phyloP scores from a whole-genome alignment of 1,140 invertebrate genomes.

The Sminthurinus signatus region DNA sequence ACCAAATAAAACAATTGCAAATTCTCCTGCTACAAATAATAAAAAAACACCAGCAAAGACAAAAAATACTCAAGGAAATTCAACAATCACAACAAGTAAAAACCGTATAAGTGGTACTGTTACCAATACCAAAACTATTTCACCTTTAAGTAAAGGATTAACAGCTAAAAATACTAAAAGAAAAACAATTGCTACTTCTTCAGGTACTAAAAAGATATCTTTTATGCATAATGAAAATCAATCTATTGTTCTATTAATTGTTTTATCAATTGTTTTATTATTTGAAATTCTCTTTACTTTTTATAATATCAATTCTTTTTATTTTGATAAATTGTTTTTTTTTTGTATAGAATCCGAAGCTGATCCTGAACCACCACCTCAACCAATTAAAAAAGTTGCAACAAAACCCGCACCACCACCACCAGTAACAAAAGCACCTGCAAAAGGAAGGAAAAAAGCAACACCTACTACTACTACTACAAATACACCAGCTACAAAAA shows the following conservation, averaged over 20 bases:
- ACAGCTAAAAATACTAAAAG: constrained; percentile 11
- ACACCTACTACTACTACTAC: neutral
- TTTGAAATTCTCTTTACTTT: too few species aligned
- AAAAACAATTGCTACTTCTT: constrained; percentile 17
- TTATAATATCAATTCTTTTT: too few species aligned
- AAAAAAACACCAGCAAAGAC: too few species aligned
- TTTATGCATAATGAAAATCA: too few species aligned
- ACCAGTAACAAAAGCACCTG: neutral
- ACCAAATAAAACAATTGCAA: too few species aligned
- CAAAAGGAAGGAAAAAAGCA: constrained; percentile 6
- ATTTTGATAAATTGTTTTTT: constrained; percentile 5
- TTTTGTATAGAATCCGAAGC: constrained; percentile 20
- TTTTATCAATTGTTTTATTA: too few species aligned
- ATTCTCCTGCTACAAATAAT: too few species aligned
- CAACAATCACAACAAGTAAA: constrained; percentile 6
- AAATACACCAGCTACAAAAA: neutral
- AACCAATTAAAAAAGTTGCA: constrained; percentile 22
- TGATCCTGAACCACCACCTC: neutral
- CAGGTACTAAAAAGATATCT: neutral
- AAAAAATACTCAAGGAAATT: constrained; percentile 4
- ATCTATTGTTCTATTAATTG: too few species aligned
- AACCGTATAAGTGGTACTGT: constrained; percentile 24
- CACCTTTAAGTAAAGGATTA: neutral
- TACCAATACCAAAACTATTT: constrained; percentile 28
- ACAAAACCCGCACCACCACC: constrained; percentile 23